Evolutionary conservation across 1,140 invertebrate genomes (phyloP), one percentile per base, ranked within the genome.

Genomic region (Drosophila subobscura): DNA sequence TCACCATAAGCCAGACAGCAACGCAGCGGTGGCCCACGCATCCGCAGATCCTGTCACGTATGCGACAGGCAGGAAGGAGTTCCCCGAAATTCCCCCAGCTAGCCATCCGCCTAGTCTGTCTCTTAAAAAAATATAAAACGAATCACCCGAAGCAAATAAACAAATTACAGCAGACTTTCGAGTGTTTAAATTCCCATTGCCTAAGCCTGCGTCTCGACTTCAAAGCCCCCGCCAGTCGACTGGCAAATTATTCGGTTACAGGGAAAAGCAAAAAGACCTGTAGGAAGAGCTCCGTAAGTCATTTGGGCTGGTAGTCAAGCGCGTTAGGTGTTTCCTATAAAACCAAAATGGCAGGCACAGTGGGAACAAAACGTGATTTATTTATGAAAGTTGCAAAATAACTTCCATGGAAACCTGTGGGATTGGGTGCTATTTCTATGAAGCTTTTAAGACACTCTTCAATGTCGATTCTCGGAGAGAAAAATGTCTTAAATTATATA

Each of bases 201-300:
- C 10, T 29, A 44, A 42, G 53, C 22, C 23, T 25, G 42, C 14
- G 16, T 25, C 16, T 20, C 23, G 57, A 67, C 67, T 63, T 73
- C 71, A 72, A 70, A 72, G 65, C 33, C 20, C 20, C 23, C 25
- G 27, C 33, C 50, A 61, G 7, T 57, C 47, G 41, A 14, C 71
- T 74, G 71, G 57, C 71, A 74, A 74, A 74, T 74, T 74, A 74
- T 61, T 73, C 55, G 41, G 14, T 41, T 57, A 52, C 27, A 46
- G 37, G 20, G 16, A 1, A 37, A 47, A 65, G n/a, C 12, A 1
- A 37, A 47, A 65, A 42, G 33, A 29, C 23, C 52, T 40, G 16
- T 16, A 10, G 22, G 23, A 16, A 41, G 44, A 55, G 10, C 8
- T 12, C 60, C 46, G 60, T 74, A 74, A 57, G 71, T 65, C 71